phyloP scores from a whole-genome alignment of 2,797 vertebrate genomes.

The Anableps anableps region DNA sequence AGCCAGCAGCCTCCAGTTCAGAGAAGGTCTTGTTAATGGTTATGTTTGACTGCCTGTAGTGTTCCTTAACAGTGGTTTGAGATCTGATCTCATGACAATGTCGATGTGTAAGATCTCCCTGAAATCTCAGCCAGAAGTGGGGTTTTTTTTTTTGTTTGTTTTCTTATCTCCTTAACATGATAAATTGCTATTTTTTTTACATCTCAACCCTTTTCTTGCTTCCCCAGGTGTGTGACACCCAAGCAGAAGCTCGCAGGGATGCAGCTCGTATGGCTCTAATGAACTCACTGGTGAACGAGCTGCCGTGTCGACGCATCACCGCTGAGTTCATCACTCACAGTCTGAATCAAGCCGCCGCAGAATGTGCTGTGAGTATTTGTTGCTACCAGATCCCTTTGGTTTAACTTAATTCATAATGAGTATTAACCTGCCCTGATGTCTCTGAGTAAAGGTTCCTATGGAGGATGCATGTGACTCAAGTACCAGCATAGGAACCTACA shows the following conservation, averaged over 20 bases:
- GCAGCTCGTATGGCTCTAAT: slow-evolving; percentile 91
- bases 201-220: not conserved
- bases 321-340: slow-evolving; percentile 88
- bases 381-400: not conserved
- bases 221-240: slow-evolving; percentile 86
- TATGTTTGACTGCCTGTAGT: slow-evolving; percentile 60
- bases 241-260: slow-evolving; percentile 90
- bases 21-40: slow-evolving; percentile 60
- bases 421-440: slow-evolving; percentile 28
- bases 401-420: not conserved
- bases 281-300: slow-evolving; percentile 92
- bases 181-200: not conserved
- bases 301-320: slow-evolving; percentile 87
- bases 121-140: not conserved
- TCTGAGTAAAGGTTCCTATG: slow-evolving; percentile 82
- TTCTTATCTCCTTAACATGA: not conserved
- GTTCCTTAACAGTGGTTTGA: slow-evolving; percentile 54
- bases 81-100: slow-evolving; percentile 65
- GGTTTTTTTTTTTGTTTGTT: no score
- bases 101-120: slow-evolving; percentile 52
- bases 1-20: slow-evolving; percentile 44
- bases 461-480: slow-evolving; percentile 86
- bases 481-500: slow-evolving; percentile 90
- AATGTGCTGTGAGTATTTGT: slow-evolving; percentile 83
- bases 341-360: slow-evolving; percentile 84